Evolutionary conservation across 2,888 invertebrate genomes (phyloP).

Genomic region (Colostygia pectinataria): DNA sequence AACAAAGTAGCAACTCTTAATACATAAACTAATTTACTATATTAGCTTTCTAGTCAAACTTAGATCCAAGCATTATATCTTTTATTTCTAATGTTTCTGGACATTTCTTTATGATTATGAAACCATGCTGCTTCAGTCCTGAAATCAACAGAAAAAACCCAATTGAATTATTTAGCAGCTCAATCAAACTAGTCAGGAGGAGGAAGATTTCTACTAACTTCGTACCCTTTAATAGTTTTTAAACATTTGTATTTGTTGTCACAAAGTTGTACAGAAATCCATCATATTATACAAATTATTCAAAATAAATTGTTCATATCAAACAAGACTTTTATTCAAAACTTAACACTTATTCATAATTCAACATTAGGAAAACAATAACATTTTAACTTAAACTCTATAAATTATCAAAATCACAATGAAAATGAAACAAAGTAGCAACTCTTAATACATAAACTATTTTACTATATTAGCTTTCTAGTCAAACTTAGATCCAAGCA

Average conservation of each 20-base stretch:
- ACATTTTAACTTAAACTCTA: conserved; percentile 19
- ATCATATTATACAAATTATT: conserved; percentile 79
- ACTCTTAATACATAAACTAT: neutral
- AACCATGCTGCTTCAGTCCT: conserved; percentile 67
- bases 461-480: neutral
- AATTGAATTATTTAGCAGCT: no score
- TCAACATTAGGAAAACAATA: conserved; percentile 16
- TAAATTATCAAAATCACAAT: no score
- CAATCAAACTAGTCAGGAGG: no score
- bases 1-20: conserved; percentile 20
- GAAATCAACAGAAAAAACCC: conserved; percentile 37
- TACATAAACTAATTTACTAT: neutral
- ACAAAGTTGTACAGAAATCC: no score
- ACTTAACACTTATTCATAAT: conserved; percentile 4
- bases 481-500: conserved; percentile 51
- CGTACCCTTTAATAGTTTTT: no score
- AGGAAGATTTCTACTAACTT: no score
- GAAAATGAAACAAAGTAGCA: conserved; percentile 19
- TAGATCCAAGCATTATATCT: conserved; percentile 55
- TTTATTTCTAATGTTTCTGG: conserved; percentile 54
- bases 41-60: conserved; percentile 35
- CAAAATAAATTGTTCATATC: conserved; percentile 82
- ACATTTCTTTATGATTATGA: conserved; percentile 55
- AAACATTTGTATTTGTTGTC: no score
- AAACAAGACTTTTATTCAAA: conserved; percentile 49